phyloP scores from a whole-genome alignment of 2,113 vertebrate species.

The Aphyosemion australe region DNA sequence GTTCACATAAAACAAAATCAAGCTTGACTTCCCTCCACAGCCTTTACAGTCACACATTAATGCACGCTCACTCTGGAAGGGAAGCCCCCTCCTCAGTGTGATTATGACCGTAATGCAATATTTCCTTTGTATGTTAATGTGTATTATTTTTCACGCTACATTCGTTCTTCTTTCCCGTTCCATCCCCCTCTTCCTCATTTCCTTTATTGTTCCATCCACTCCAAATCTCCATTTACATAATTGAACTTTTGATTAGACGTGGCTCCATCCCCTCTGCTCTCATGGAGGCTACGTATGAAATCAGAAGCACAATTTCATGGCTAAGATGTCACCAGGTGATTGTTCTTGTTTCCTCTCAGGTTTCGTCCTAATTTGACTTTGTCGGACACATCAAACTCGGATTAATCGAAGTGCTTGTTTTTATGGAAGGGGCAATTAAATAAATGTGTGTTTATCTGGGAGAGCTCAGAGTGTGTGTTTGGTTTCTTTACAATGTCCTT shows the following conservation, averaged over 20 bases:
- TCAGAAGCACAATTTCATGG: constrained; percentile 73
- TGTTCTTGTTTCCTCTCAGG: constrained; percentile 2
- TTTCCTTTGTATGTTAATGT: constrained; percentile 80
- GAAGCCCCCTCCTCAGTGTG: constrained; percentile 32
- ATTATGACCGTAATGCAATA: constrained; percentile 73
- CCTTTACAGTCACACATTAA: constrained; percentile 40
- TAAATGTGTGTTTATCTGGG: constrained; percentile 51
- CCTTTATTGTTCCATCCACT: constrained; percentile 73
- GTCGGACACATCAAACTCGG: constrained; percentile 35
- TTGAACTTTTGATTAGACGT: constrained; percentile 82
- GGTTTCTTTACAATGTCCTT: constrained; percentile 3
- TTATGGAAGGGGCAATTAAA: constrained; percentile 69
- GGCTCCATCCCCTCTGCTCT: constrained; percentile 50
- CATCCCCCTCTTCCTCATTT: constrained; percentile 38
- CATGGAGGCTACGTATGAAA: constrained; percentile 59
- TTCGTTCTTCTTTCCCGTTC: constrained; percentile 62
- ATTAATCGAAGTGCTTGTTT: constrained; percentile 75
- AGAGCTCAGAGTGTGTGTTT: constrained; percentile 3
- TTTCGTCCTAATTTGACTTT: constrained; percentile 47
- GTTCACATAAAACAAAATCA: constrained; percentile 33
- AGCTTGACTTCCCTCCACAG: constrained; percentile 31
- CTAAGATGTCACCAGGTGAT: constrained; percentile 62
- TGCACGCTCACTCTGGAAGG: constrained; percentile 32
- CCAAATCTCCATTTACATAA: constrained; percentile 80
- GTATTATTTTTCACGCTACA: constrained; percentile 76